Base-by-base conservation (phyloP, 2,888 invertebrate genomes). In the Yponomeuta cagnagella region DNA sequence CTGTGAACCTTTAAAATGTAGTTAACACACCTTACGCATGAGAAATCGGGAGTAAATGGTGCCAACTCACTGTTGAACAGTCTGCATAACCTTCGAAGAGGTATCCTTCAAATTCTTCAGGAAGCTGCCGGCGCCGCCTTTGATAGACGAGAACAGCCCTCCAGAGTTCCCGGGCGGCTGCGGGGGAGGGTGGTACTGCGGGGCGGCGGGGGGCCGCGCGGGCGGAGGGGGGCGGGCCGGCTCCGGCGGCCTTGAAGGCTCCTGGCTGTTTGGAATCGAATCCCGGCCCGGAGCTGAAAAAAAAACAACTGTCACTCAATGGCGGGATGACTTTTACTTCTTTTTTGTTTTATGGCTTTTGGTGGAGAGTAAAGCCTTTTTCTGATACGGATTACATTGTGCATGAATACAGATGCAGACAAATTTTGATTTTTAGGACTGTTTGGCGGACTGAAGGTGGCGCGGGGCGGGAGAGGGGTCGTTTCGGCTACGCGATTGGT, bases 1-100 rank as follows among this genome's bases (percentile, higher is more conserved):
- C 5, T 33, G 33, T 4, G 5, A 33, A 33, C 33, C 23, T 23
- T 23, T 23, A 23, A 23, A 23, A 33, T 4, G 3, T 33, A 33
- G 33, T 33, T 33, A 33, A 8, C 43, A 43, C 43, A 43, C 43
- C 1, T 9, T 43, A 43, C 43, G 43, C 43, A 43, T 6, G 9
- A 43, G 43, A 43, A 43, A 43, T 43, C 8, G 43, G 8, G 43
- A 43, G 43, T 43, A 1, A 43, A 5, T 43, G 8, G 12, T 12
- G 2, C 52, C 52, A 43, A 94, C 95, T 94, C 83, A 96, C 94
- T 97, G 97, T 85, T 98, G 98, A 75, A 99, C 97, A 63, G 98
- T 97, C 84, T 98, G 98, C 96, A 99, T 98, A 65, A 99, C 98
- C 93, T 98, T 98, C 63, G 96, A 96, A 31, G 98, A 98, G 0